Base-by-base conservation (phyloP, 2,888 invertebrate species). In the Melinaea marsaeus region DNA sequence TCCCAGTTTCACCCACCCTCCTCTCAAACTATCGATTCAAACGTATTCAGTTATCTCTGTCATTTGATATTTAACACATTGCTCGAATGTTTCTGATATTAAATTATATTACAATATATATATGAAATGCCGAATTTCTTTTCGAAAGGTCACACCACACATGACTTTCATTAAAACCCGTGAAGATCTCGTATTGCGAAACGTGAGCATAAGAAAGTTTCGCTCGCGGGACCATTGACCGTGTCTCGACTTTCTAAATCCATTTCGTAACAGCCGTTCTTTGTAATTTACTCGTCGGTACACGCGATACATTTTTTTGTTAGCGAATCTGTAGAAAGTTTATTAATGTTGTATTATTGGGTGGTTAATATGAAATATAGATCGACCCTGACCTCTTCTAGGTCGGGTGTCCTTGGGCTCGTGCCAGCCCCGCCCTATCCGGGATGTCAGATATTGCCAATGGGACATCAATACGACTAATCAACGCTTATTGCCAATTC, bases 161-260 rank as follows among this genome's bases (percentile, higher is more conserved):
- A 47, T 63, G 63, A 79, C 84, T 83, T 85, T 84, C 82, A 79
- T 82, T 77, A 56, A 61, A 65, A 67, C 64, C 61, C 62, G 62
- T 65, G 68, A 57, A 63, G 62, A 66, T 71, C 65, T 71, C 69
- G 68, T 70, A 57, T 72, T 72, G 71, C 71, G 72, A 73, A 73
- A 74, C 71, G 59, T 78, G 81, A 83, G 81, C 82, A 68, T 71
- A 68, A 68, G 63, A 77, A 85, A 89, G 88, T 90, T 90, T 90
- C 90, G 86, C 90, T 79, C 71, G 79, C 79, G 81, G 76, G 90
- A 85, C 87, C 87, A 80, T 83, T 87, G 90, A 88, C 90, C 90
- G 90, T 89, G 88, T 84, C 75, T 79, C 80, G 80, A 84, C 90
- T 90, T 90, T 90, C 90, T 89, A 89, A 88, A 87, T 75, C 22